Evolutionary conservation across 2,888 invertebrate genomes (phyloP).

Genomic region (Drosophila emarginata): DNA sequence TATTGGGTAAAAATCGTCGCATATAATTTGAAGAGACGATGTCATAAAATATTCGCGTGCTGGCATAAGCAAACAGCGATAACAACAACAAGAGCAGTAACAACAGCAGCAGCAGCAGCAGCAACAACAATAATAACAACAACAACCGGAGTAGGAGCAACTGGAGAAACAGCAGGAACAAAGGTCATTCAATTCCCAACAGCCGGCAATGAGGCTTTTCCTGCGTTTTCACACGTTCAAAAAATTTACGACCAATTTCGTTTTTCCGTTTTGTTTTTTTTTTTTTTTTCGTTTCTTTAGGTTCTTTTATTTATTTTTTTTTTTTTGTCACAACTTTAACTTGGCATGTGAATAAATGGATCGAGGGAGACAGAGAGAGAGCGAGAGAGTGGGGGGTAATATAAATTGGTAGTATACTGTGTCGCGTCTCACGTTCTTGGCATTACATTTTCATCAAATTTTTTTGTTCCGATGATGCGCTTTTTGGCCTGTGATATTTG

Average conservation of each 20-base stretch:
- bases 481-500: constrained; percentile 3
- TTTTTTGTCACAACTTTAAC: constrained; percentile 18
- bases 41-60: constrained; percentile 77
- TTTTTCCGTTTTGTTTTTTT: constrained; percentile 41
- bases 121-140: constrained; percentile 32
- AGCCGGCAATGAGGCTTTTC: constrained; percentile 71
- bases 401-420: constrained; percentile 13
- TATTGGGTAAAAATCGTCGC: constrained; percentile 53
- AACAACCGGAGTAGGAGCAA: constrained; percentile 12
- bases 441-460: constrained; percentile 43
- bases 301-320: constrained; percentile 34
- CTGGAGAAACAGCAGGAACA: constrained; percentile 42
- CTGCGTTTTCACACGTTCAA: constrained; percentile 73
- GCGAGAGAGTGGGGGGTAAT: not conserved
- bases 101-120: constrained; percentile 41
- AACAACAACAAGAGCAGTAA: constrained; percentile 49
- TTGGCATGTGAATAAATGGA: constrained; percentile 5
- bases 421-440: constrained; percentile 42
- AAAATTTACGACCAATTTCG: constrained; percentile 65
- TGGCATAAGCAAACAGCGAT: constrained; percentile 53
- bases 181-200: constrained; percentile 66
- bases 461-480: constrained; percentile 28
- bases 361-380: too few species aligned
- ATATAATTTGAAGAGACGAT: constrained; percentile 67
- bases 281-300: constrained; percentile 20